Evolutionary conservation across 1,140 invertebrate genomes (phyloP).

Genomic region (Eueides isabella): DNA sequence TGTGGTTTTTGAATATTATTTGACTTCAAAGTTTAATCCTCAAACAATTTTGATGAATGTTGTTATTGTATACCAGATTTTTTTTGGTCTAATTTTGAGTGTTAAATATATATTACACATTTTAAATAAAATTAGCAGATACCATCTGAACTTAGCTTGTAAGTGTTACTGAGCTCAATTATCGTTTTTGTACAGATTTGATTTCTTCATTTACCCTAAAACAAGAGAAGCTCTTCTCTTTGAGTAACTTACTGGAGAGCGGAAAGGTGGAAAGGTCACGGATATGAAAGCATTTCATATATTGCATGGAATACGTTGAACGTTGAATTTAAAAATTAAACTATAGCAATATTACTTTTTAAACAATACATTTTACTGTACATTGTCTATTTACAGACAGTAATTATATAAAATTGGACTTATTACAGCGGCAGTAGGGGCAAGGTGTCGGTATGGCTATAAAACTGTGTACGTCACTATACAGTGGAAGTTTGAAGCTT

Average conservation of each 20-base stretch:
- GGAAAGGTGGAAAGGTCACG: too few relatives aligned
- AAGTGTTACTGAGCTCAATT: background rate
- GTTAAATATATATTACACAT: background rate
- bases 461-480: constrained; percentile 31
- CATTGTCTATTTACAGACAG: background rate
- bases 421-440: background rate
- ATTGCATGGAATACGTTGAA: too few relatives aligned
- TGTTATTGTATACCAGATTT: background rate
- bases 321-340: too few relatives aligned
- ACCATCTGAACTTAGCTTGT: too few relatives aligned
- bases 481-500: background rate
- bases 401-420: background rate
- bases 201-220: too few relatives aligned
- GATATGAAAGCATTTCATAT: too few relatives aligned
- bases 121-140: too few relatives aligned
- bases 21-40: background rate
- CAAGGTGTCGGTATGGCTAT: constrained; percentile 22
- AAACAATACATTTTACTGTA: background rate
- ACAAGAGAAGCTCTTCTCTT: too few relatives aligned
- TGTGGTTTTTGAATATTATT: background rate
- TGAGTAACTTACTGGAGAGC: too few relatives aligned
- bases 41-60: background rate
- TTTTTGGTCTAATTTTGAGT: background rate
- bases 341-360: background rate
- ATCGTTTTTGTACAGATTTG: too few relatives aligned